Evolutionary conservation across 2,113 vertebrate species (phyloP).

Genomic region (Madoqua kirkii): DNA sequence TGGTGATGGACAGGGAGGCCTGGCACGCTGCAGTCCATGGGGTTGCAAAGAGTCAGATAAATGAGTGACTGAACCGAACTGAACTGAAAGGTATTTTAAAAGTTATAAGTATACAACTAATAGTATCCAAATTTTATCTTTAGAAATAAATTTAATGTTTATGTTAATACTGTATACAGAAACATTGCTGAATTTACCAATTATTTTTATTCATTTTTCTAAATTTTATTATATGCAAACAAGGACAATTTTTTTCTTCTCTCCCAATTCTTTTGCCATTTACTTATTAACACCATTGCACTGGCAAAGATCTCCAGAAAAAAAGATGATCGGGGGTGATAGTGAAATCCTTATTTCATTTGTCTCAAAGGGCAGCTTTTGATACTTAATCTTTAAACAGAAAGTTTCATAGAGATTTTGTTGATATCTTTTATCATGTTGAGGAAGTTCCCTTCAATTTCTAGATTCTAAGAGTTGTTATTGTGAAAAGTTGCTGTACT

Average conservation of each 20-base stretch:
- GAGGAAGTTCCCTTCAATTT: background rate
- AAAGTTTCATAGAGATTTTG: background rate
- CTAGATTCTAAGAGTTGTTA: background rate
- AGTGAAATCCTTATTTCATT: background rate
- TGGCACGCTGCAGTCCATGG: no score
- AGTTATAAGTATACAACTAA: background rate
- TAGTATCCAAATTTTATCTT: background rate
- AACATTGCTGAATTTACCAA: background rate
- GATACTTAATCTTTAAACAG: background rate
- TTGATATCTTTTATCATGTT: background rate
- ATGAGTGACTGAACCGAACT: no score
- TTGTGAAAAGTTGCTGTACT: background rate
- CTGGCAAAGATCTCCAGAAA: background rate
- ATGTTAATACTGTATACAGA: background rate
- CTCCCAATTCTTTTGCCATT: background rate
- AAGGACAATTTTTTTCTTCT: background rate
- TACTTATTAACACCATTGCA: background rate
- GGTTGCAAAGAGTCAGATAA: rapidly evolving
- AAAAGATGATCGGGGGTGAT: background rate
- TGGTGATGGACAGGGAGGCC: no score
- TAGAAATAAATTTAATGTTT: background rate
- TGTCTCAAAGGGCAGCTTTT: background rate
- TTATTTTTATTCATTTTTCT: background rate
- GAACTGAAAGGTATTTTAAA: background rate
- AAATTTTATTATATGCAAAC: background rate